phyloP scores from a whole-genome alignment of 2,888 invertebrate species.

The Timema podura region DNA sequence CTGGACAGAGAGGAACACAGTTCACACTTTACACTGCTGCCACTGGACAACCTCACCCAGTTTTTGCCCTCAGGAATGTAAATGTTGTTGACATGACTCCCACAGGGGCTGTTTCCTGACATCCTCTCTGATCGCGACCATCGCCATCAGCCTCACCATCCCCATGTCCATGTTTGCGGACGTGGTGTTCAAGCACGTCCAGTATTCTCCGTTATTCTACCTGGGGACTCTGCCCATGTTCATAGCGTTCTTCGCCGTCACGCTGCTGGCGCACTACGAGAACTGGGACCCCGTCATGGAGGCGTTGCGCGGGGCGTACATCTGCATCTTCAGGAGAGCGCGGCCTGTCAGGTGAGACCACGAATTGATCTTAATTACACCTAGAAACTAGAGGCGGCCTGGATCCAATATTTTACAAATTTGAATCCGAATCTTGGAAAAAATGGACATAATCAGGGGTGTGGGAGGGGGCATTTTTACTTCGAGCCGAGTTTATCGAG shows the following conservation, averaged over 20 bases:
- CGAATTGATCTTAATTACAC: too few relatives aligned
- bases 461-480: too few relatives aligned
- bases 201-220: conserved; percentile 67
- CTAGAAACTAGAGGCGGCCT: not conserved
- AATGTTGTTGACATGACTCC: conserved; percentile 26
- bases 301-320: conserved; percentile 50
- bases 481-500: too few relatives aligned
- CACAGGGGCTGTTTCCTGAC: conserved; percentile 91
- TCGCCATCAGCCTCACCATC: conserved; percentile 80
- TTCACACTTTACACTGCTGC: too few relatives aligned
- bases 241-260: conserved; percentile 66
- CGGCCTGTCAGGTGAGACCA: conserved; percentile 49
- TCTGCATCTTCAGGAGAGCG: conserved; percentile 48
- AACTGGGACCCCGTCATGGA: conserved; percentile 75
- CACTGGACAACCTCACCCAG: too few relatives aligned
- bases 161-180: conserved; percentile 88
- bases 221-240: conserved; percentile 75
- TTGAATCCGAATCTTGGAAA: not conserved
- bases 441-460: not conserved
- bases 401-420: not conserved
- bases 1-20: too few relatives aligned
- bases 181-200: conserved; percentile 64
- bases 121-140: conserved; percentile 82
- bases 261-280: conserved; percentile 69
- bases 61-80: too few relatives aligned